phyloP scores from a whole-genome alignment of 2,113 vertebrate species.

The Paramisgurnus dabryanus region DNA sequence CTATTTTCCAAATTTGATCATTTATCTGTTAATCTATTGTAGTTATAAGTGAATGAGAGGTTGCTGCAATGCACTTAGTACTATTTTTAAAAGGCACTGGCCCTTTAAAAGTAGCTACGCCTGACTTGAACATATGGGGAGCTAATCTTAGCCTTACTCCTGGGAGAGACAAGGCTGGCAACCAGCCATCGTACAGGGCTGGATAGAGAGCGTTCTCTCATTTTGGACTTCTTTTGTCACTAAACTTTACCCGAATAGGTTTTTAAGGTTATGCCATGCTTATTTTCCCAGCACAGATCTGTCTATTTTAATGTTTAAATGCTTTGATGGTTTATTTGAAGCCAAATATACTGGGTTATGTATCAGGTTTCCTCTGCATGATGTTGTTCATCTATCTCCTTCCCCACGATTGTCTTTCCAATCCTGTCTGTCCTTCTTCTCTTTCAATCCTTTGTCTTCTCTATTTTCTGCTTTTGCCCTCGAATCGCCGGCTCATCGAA shows the following conservation, averaged over 20 bases:
- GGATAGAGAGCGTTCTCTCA: constrained; percentile 37
- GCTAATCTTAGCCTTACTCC: constrained; percentile 80
- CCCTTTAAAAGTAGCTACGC: constrained; percentile 75
- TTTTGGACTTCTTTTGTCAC: constrained; percentile 29
- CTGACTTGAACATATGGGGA: constrained; percentile 78
- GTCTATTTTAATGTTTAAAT: not conserved
- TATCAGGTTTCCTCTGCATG: constrained; percentile 5
- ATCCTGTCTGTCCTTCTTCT: constrained; percentile 6
- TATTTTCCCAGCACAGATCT: not conserved
- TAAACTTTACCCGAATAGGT: constrained; percentile 6
- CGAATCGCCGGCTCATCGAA: constrained; percentile 44
- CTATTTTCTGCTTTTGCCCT: constrained; percentile 30
- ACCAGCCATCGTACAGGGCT: constrained; percentile 65
- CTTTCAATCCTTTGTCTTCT: not conserved
- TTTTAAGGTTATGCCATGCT: constrained; percentile 6
- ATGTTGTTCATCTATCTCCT: constrained; percentile 5
- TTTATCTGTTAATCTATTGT: not conserved
- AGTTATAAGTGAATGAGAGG: constrained; percentile 12
- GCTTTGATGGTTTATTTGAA: not conserved
- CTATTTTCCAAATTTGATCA: not conserved
- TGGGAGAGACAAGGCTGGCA: constrained; percentile 76
- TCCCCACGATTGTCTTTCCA: constrained; percentile 20
- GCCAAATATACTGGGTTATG: not conserved
- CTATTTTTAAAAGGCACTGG: constrained; percentile 55
- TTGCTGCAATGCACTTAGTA: constrained; percentile 47